Conservation (phyloP, 2,797 vertebrate species). For the Micropoecilia bifurca region DNA sequence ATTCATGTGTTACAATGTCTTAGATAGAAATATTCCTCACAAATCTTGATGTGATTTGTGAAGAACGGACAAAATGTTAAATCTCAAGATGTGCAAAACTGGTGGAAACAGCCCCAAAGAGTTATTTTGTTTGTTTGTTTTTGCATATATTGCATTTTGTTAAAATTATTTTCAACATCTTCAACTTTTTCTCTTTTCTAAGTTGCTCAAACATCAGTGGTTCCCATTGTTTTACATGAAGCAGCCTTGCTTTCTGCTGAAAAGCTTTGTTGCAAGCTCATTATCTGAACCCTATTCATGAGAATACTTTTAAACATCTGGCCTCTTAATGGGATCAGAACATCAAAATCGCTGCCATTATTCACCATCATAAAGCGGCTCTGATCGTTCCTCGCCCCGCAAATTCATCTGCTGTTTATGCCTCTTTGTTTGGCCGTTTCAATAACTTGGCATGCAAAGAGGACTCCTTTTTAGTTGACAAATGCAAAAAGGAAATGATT, state of each 20-base stretch:
- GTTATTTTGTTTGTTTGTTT: background rate
- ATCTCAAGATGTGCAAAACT: background rate
- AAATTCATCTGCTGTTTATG: constrained; percentile 78
- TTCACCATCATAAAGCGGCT: constrained; percentile 76
- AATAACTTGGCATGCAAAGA: constrained; percentile 83
- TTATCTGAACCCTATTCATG: constrained; percentile 75
- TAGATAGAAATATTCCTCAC: background rate
- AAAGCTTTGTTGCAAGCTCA: constrained; percentile 56
- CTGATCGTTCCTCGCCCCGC: constrained; percentile 74
- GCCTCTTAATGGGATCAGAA: constrained; percentile 78
- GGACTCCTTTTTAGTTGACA: constrained; percentile 82
- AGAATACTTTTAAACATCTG: constrained; percentile 80
- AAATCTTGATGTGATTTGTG: background rate
- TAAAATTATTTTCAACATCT: background rate
- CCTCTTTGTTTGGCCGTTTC: constrained; percentile 80
- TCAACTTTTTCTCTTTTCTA: constrained; percentile 20
- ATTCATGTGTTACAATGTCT: background rate
- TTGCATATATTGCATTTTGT: background rate
- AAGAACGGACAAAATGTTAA: background rate
- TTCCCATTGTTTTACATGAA: constrained; percentile 46
- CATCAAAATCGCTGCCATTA: constrained; percentile 78
- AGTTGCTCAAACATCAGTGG: constrained; percentile 27
- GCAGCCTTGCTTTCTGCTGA: constrained; percentile 46
- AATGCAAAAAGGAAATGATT: constrained; percentile 85
- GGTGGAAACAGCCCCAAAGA: background rate